phyloP scores from a whole-genome alignment of 2,888 invertebrate genomes.

The Scaptomyza parva region DNA sequence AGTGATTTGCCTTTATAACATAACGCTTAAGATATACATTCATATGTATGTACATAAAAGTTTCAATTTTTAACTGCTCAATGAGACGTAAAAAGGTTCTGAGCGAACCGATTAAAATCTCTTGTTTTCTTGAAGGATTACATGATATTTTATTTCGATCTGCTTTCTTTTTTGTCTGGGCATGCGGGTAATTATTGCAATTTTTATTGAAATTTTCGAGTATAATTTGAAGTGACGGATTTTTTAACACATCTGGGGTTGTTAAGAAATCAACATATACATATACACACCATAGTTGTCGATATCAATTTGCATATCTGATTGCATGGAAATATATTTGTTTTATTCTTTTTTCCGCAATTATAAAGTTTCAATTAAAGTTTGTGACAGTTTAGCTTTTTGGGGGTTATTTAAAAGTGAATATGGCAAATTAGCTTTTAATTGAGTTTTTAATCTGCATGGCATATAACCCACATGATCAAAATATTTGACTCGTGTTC shows the following conservation, averaged over 20 bases:
- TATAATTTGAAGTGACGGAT: constrained; percentile 27
- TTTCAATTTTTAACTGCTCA: constrained; percentile 44
- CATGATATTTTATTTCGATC: constrained; percentile 45
- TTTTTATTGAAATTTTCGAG: constrained; percentile 36
- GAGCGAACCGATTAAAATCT: constrained; percentile 38
- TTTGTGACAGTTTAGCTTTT: constrained; percentile 21
- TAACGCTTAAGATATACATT: constrained; percentile 47
- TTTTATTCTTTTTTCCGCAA: constrained; percentile 32
- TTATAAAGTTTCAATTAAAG: constrained; percentile 43
- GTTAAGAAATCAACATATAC: constrained; percentile 39
- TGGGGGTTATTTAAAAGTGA: constrained; percentile 28
- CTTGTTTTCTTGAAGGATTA: constrained; percentile 71
- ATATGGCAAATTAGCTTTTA: constrained; percentile 70
- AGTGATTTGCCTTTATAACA: constrained; percentile 29
- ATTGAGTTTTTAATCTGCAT: constrained; percentile 76
- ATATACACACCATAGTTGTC: constrained; percentile 27
- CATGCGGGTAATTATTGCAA: constrained; percentile 74
- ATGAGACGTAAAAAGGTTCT: constrained; percentile 50
- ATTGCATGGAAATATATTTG: constrained; percentile 63
- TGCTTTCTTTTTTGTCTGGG: constrained; percentile 21
- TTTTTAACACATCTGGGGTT: constrained; percentile 49
- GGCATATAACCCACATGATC: constrained; percentile 70
- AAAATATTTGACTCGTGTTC: constrained; percentile 26
- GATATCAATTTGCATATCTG: constrained; percentile 76
- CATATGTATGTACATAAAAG: too few relatives aligned